Evolutionary conservation across 2,113 vertebrate genomes (phyloP).

Genomic region (Triplophysa siluroides): DNA sequence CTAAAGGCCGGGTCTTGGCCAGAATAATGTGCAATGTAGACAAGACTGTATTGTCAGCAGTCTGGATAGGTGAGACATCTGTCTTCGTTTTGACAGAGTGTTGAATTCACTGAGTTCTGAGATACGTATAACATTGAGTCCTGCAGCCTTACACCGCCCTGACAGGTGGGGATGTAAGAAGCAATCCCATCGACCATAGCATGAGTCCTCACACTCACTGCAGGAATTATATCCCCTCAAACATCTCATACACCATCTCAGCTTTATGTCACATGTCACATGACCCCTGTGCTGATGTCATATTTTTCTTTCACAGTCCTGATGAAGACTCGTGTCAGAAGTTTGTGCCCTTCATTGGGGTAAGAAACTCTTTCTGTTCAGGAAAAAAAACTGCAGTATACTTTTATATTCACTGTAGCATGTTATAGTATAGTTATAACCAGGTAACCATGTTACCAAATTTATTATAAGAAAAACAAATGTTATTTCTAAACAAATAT

Average conservation of each 20-base stretch:
- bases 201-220: constrained; percentile 40
- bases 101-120: not conserved
- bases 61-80: too few relatives aligned
- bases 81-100: not conserved
- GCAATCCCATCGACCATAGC: constrained; percentile 34
- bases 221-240: not conserved
- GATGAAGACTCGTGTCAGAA: constrained; percentile 95
- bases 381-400: too few relatives aligned
- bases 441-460: not conserved
- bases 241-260: constrained; percentile 10
- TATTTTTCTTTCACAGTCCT: constrained; percentile 68
- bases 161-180: constrained; percentile 54
- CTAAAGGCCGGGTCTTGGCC: too few relatives aligned
- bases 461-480: not conserved
- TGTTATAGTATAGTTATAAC: too few relatives aligned
- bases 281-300: not conserved
- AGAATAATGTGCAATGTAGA: too few relatives aligned
- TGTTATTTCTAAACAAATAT: not conserved
- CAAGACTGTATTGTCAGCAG: too few relatives aligned
- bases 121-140: not conserved
- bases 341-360: constrained; percentile 92
- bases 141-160: constrained; percentile 47
- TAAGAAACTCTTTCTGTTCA: constrained; percentile 61
- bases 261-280: not conserved
- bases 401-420: too few relatives aligned